Base-by-base conservation (phyloP, 2,888 invertebrate genomes). In the Nomada ferruginata region DNA sequence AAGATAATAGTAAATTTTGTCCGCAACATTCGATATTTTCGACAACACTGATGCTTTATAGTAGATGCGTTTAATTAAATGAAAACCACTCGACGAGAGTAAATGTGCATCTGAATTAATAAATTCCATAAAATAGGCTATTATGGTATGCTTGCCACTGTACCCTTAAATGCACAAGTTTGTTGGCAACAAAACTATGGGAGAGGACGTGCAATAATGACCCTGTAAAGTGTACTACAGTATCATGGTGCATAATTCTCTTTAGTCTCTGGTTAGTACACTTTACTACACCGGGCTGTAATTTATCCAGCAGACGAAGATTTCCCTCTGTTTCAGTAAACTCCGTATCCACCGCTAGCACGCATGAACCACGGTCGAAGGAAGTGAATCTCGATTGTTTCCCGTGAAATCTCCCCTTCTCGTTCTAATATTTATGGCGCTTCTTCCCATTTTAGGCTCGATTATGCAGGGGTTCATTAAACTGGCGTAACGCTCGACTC, bases 371-470 rank as follows among this genome's bases (percentile, higher is more conserved):
- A 15, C 26, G n/a, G 47, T 20, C 60, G 23, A 15, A 55, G 70
- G 26, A 65, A 71, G 60, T 20, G 66, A 80, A 68, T 78, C 79
- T 72, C 79, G 53, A 61, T 66, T 71, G 79, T 70, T 65, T 52
- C 66, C 61, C 76, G 23, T 69, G 55, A 69, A 68, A 76, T 63
- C 69, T 74, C 20, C 70, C 80, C 72, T 59, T 50, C 64, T 50
- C 61, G 52, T 76, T 78, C 44, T 61, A 84, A 84, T 80, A 80
- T 84, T 84, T 74, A 78, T 71, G 75, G 55, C 61, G 29, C 53
- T 76, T 71, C 59, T 76, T 29, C 53, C 44, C 36, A 64, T 53
- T 59, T 65, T 63, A 42, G 47, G 13, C 60, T 44, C 70, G 77
- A 77, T 77, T 59, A 77, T 76, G 7, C 79, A 36, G 47, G 79